phyloP scores from a whole-genome alignment of 2,113 vertebrate genomes.

The Himantopus leucocephalus region DNA sequence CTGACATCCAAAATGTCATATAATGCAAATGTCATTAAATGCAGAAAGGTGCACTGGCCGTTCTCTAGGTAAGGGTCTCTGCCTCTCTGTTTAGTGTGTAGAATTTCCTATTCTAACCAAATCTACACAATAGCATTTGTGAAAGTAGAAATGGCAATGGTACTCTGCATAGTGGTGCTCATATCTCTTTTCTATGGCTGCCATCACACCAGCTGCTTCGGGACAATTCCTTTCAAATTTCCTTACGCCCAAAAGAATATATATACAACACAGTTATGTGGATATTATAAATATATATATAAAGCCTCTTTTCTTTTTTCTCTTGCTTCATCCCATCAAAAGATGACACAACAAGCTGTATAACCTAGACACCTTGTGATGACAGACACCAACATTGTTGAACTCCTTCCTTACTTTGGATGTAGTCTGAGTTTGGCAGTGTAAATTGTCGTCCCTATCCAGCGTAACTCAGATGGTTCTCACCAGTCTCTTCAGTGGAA shows the following conservation, averaged over 20 bases:
- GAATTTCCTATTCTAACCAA: neutral
- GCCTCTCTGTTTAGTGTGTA: neutral
- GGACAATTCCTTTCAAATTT: neutral
- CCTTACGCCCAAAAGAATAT: neutral
- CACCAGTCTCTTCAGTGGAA: neutral
- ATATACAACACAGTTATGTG: neutral
- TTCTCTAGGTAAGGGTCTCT: neutral
- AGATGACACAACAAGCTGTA: neutral
- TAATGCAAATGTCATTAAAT: neutral
- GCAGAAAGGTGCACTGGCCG: neutral
- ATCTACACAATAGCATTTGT: neutral
- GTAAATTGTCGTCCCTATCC: neutral
- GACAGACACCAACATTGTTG: neutral
- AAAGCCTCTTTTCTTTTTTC: neutral
- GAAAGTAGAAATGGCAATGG: neutral
- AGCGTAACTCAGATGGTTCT: neutral
- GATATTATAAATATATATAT: neutral
- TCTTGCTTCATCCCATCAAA: neutral
- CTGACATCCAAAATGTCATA: neutral
- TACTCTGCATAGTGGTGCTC: rapidly evolving
- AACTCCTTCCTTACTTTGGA: neutral
- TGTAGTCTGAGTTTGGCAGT: neutral
- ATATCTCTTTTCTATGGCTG: neutral
- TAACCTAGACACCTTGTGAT: neutral
- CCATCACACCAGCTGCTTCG: neutral